Evolutionary conservation across 1,140 invertebrate genomes (phyloP).

Genomic region (Papilio helenus): DNA sequence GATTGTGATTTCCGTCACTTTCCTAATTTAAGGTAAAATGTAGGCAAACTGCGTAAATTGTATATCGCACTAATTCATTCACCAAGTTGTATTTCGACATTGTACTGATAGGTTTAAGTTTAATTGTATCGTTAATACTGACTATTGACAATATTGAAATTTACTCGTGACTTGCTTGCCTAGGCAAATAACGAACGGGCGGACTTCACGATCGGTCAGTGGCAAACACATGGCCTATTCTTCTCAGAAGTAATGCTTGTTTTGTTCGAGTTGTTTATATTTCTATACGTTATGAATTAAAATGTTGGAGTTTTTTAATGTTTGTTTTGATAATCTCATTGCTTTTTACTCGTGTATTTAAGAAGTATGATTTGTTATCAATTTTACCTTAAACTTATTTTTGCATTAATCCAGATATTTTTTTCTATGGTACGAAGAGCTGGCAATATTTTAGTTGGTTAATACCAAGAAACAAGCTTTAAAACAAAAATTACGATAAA

Average conservation of each 20-base stretch:
- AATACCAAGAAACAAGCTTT: too few relatives aligned
- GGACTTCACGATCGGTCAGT: background rate
- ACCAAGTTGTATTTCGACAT: too few relatives aligned
- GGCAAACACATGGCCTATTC: background rate
- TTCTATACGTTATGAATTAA: conserved; percentile 12
- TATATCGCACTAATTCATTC: too few relatives aligned
- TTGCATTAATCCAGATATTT: background rate
- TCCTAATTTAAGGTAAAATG: too few relatives aligned
- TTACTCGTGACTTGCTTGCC: background rate
- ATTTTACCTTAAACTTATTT: background rate
- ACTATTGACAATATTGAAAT: too few relatives aligned
- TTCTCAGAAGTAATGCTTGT: background rate
- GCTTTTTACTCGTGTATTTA: background rate
- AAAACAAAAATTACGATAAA: background rate
- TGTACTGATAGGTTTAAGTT: too few relatives aligned
- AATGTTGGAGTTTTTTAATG: background rate
- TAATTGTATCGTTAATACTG: too few relatives aligned
- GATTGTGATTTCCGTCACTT: background rate
- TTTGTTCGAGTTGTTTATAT: conserved; percentile 4
- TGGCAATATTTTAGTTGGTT: background rate
- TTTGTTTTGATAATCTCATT: conserved; percentile 19
- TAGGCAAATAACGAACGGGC: background rate
- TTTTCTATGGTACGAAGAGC: too few relatives aligned
- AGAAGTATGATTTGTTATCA: background rate
- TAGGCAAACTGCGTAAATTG: too few relatives aligned